phyloP scores from a whole-genome alignment of 1,140 invertebrate genomes.

The Bicyclus anynana region DNA sequence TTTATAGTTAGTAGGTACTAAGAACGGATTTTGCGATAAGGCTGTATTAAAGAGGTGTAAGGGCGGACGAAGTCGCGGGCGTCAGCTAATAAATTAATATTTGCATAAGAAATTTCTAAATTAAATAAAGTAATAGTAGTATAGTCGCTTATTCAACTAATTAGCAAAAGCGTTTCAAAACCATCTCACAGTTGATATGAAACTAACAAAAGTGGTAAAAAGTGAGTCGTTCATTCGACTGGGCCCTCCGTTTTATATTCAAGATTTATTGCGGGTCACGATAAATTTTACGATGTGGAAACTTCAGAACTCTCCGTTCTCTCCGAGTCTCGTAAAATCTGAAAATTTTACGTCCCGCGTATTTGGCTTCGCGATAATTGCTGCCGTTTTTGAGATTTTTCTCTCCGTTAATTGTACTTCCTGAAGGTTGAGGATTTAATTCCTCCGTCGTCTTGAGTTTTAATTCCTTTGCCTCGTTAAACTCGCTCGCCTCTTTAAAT shows the following conservation, averaged over 20 bases:
- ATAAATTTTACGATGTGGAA: conserved; percentile 20
- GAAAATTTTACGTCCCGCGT: conserved; percentile 1
- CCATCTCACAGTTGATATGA: background rate
- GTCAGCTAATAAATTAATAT: too few relatives aligned
- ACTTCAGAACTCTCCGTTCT: conserved; percentile 7
- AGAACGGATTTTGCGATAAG: too few relatives aligned
- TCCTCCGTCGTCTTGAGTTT: background rate
- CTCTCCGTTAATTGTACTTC: background rate
- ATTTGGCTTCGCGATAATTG: conserved; percentile 4
- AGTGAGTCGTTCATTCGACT: background rate
- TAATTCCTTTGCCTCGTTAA: too few relatives aligned
- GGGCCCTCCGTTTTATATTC: conserved; percentile 13
- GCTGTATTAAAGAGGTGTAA: too few relatives aligned
- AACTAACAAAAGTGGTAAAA: conserved; percentile 4
- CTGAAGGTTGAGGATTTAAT: background rate
- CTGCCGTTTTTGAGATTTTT: background rate
- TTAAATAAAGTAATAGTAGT: too few relatives aligned
- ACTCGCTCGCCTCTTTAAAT: too few relatives aligned
- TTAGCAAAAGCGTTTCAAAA: background rate
- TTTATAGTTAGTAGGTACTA: too few relatives aligned
- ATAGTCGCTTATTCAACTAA: background rate
- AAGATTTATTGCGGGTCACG: conserved; percentile 12
- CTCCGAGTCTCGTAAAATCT: conserved; percentile 4
- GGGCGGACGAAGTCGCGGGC: too few relatives aligned
- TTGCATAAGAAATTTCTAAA: too few relatives aligned